Evolutionary conservation across 35 echinoderm and acorn worm genomes (phyloP).

Genomic region (Heliocidaris erythrogramma): DNA sequence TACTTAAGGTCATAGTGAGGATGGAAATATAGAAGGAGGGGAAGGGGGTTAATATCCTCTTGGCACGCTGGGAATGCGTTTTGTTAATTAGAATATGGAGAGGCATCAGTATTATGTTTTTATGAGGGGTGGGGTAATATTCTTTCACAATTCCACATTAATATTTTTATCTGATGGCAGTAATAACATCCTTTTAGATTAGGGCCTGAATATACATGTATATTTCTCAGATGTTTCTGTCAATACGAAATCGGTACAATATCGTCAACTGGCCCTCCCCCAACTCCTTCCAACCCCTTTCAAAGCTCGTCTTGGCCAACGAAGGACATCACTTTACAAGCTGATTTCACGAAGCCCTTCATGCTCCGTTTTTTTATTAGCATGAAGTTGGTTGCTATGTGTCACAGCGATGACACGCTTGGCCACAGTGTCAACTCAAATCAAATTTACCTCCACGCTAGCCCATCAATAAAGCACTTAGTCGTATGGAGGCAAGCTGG

Average conservation of each 20-base stretch:
- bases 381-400: background rate
- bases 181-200: too few species aligned
- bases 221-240: too few species aligned
- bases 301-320: too few species aligned
- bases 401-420: background rate
- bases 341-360: background rate
- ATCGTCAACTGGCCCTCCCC: too few species aligned
- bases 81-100: background rate
- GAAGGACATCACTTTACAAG: too few species aligned
- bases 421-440: background rate
- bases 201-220: too few species aligned
- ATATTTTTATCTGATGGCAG: too few species aligned
- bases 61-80: background rate
- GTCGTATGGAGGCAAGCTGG: background rate
- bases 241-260: too few species aligned
- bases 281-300: too few species aligned
- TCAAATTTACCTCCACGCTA: conserved; percentile 1
- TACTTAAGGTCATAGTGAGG: background rate
- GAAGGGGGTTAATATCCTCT: background rate
- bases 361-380: background rate
- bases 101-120: background rate
- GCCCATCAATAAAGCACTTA: background rate
- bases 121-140: background rate
- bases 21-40: background rate
- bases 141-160: too few species aligned